Evolutionary conservation across 2,113 vertebrate genomes (phyloP).

Genomic region (Mastomys coucha): DNA sequence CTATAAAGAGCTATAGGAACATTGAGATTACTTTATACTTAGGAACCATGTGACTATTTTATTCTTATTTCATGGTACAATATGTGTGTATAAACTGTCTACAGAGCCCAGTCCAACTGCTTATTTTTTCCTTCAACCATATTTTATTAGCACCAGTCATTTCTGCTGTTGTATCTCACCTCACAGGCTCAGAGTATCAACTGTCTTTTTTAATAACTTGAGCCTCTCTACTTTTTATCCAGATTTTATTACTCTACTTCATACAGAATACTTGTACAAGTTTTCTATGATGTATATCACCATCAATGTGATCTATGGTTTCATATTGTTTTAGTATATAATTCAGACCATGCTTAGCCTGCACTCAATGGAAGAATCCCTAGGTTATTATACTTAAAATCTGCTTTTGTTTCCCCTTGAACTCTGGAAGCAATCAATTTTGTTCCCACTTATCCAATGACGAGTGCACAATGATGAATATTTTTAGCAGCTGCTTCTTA

Average conservation of each 20-base stretch:
- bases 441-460: conserved; percentile 75
- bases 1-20: neutral
- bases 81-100: neutral
- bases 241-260: neutral
- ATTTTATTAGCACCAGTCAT: neutral
- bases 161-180: neutral
- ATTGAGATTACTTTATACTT: conserved; percentile 63
- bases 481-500: conserved; percentile 84
- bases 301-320: neutral
- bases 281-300: neutral
- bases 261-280: neutral
- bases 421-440: conserved; percentile 74
- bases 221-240: neutral
- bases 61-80: neutral
- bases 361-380: conserved; percentile 1
- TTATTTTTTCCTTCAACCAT: neutral
- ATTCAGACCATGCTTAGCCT: conserved; percentile 8
- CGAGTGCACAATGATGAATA: conserved; percentile 71
- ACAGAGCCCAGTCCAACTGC: neutral
- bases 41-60: neutral
- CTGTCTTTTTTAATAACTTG: neutral
- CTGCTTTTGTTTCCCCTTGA: conserved; percentile 71
- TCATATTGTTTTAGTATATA: neutral
- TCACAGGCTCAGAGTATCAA: neutral
- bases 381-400: conserved; percentile 64